A percentile compares a stretch with the other conserved stretches of the same genome.
phyloP scores from a whole-genome alignment of 2,888 invertebrate genomes.

The Xestia sexstrigata region DNA sequence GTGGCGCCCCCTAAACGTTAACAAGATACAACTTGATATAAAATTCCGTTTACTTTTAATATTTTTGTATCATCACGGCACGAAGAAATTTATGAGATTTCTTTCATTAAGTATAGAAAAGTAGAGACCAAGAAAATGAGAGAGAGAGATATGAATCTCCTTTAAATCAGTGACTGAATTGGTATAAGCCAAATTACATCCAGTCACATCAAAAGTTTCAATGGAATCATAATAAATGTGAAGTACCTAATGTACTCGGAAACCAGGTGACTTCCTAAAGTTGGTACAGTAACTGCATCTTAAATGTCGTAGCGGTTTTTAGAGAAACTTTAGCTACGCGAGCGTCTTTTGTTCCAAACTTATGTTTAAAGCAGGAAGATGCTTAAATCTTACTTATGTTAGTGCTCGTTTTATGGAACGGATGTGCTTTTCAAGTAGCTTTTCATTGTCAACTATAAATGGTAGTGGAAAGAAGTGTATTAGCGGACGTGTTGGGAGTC shows the following conservation, averaged over 20 bases:
- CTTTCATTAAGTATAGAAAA: background rate
- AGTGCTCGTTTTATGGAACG: background rate
- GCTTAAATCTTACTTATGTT: conserved; percentile 26
- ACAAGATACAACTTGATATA: conserved; percentile 71
- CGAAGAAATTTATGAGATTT: conserved; percentile 18
- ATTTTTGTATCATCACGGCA: conserved; percentile 62
- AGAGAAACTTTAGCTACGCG: conserved; percentile 23
- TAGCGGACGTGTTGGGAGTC: background rate
- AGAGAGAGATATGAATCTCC: background rate
- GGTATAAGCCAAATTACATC: background rate
- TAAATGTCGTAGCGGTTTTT: conserved; percentile 42
- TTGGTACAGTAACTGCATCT: conserved; percentile 43
- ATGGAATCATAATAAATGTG: conserved; percentile 20
- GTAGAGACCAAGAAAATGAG: no score
- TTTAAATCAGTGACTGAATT: background rate
- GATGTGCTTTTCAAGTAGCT: background rate
- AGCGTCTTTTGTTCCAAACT: conserved; percentile 45
- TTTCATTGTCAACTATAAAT: conserved; percentile 5
- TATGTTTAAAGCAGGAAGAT: conserved; percentile 21
- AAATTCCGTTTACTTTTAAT: conserved; percentile 72
- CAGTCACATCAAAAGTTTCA: conserved; percentile 3
- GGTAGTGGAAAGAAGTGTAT: background rate
- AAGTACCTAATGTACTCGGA: conserved; percentile 9
- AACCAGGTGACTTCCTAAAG: conserved; percentile 42
- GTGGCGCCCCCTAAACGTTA: conserved; percentile 65